These are phyloP conservation scores for Amblyopsis hoosieri DNA, from an alignment of 2,797 vertebrate genomes.

Conservation along the genomic window DNA sequence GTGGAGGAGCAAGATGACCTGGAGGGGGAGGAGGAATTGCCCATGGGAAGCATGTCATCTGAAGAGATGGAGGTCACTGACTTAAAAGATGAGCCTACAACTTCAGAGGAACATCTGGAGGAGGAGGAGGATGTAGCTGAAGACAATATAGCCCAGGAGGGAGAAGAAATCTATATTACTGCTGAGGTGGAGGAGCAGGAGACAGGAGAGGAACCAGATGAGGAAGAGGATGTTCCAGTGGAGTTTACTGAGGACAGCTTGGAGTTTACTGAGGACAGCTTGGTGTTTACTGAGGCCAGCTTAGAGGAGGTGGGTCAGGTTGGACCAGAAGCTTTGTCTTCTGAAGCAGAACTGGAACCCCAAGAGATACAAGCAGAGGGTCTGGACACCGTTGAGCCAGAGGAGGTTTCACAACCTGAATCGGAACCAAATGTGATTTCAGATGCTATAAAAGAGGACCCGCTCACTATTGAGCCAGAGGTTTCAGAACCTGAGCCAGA, in stretches of 20 bases:
- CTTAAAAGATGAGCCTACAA: conserved; percentile 16
- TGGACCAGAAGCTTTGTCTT: not conserved
- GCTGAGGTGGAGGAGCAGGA: conserved; percentile 18
- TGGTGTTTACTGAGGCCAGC: not conserved
- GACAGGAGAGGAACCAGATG: conserved; percentile 14
- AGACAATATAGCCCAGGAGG: conserved; percentile 22
- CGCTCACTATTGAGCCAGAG: conserved; percentile 18
- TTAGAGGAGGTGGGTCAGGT: not conserved
- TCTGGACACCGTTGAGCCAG: not conserved
- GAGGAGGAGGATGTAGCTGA: conserved; percentile 5
- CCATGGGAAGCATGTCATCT: not conserved
- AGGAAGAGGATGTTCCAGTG: conserved; percentile 1
- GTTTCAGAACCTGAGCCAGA: conserved; percentile 17
- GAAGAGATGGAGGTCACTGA: conserved; percentile 23
- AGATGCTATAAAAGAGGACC: not conserved
- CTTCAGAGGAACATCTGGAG: conserved; percentile 12
- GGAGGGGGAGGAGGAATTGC: conserved; percentile 2
- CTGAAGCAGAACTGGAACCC: conserved; percentile 20
- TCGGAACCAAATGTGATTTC: conserved; percentile 3
- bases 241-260: conserved; percentile 8
- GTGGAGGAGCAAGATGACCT: conserved; percentile 12
- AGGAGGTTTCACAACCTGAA: conserved; percentile 1
- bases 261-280: not conserved
- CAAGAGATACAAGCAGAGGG: not conserved
- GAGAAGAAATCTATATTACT: conserved; percentile 33